Evolutionary conservation across 2,888 invertebrate genomes (phyloP).

Genomic region (Imbricaverruca yamaguchii): DNA sequence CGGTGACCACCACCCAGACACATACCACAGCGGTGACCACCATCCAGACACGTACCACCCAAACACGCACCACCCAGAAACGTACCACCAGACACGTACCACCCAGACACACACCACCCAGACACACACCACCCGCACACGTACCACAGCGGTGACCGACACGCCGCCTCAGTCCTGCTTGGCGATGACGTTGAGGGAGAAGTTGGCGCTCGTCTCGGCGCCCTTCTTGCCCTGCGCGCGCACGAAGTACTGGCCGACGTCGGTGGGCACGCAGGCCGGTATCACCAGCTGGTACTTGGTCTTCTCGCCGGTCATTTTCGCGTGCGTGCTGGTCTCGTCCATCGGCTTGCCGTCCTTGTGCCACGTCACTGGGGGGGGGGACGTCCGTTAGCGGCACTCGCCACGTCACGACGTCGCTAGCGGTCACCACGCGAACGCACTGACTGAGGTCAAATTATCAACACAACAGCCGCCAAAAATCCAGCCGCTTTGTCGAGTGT

Average conservation of each 20-base stretch:
- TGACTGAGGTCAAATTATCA: too few species aligned
- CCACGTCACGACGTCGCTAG: too few species aligned
- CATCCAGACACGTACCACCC: neutral
- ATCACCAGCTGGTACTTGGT: conserved; percentile 71
- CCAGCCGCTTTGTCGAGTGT: too few species aligned
- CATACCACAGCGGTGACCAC: too few species aligned
- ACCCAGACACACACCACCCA: neutral
- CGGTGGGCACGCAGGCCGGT: conserved; percentile 61
- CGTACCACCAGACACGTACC: neutral
- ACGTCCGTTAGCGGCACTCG: too few species aligned
- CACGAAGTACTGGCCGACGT: conserved; percentile 81
- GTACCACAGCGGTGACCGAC: neutral
- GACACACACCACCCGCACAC: neutral
- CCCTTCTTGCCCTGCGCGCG: conserved; percentile 78
- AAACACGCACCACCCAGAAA: too few species aligned
- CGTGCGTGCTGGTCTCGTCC: conserved; percentile 66
- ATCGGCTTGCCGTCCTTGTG: conserved; percentile 85
- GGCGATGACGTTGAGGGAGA: conserved; percentile 68
- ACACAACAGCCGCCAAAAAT: too few species aligned
- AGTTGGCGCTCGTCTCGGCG: conserved; percentile 65
- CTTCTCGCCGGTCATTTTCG: conserved; percentile 69
- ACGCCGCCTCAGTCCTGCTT: conserved; percentile 33
- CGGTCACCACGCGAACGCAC: too few species aligned
- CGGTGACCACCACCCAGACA: conserved; percentile 18
- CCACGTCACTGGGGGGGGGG: conserved; percentile 53